Evolutionary conservation across 2,113 vertebrate species (phyloP).

Genomic region (Centrocercus urophasianus): DNA sequence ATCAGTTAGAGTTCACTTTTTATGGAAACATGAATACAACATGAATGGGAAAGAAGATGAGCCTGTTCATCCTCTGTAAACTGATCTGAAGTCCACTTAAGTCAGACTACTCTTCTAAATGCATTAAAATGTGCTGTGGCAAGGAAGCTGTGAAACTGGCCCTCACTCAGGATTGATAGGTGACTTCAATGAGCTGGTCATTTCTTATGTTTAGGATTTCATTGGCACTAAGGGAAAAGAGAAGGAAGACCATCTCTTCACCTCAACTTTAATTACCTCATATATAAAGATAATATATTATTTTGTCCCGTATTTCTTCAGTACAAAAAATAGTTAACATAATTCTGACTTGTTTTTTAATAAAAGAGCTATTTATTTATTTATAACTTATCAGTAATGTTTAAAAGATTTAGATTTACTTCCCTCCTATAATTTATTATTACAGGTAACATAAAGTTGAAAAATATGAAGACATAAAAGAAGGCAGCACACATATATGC

Average conservation of each 20-base stretch:
- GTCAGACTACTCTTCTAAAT: neutral
- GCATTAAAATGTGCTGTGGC: neutral
- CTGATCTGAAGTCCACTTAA: neutral
- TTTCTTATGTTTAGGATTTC: neutral
- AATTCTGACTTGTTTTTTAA: neutral
- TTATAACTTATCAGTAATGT: neutral
- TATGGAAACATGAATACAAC: neutral
- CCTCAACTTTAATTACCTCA: neutral
- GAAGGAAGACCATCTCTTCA: neutral
- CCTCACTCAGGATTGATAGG: neutral
- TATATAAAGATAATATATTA: neutral
- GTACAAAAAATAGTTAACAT: neutral
- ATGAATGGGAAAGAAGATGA: neutral
- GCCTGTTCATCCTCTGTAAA: neutral
- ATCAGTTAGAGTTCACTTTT: neutral
- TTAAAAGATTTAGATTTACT: neutral
- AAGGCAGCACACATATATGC: neutral
- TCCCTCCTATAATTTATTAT: neutral
- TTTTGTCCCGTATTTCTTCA: neutral
- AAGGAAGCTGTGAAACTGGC: neutral
- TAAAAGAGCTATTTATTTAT: neutral
- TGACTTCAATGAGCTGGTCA: neutral
- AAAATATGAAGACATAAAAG: neutral
- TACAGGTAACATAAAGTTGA: neutral
- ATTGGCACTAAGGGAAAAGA: neutral